phyloP scores from a whole-genome alignment of 2,113 vertebrate species.

The Nannospalax galili region DNA sequence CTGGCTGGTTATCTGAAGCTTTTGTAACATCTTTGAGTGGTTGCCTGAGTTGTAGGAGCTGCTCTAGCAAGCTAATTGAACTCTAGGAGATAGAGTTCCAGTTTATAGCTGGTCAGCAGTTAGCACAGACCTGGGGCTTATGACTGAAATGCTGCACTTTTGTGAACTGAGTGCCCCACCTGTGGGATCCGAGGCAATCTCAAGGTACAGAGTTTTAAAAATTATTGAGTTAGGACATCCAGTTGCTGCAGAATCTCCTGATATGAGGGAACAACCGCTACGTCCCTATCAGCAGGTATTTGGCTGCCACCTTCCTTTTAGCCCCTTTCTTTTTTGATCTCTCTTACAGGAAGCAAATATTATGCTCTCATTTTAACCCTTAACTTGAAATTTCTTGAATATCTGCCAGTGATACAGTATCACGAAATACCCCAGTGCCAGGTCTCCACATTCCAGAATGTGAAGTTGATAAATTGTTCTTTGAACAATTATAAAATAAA shows the following conservation, averaged over 20 bases:
- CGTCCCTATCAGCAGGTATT: not conserved
- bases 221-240: not conserved
- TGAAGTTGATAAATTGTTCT: not conserved
- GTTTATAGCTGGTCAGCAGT: not conserved
- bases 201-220: not conserved
- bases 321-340: not conserved
- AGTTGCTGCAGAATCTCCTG: not conserved
- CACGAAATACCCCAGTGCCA: not conserved
- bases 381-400: not conserved
- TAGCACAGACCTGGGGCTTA: not conserved
- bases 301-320: not conserved
- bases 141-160: not conserved
- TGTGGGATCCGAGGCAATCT: not conserved
- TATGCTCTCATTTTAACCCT: not conserved
- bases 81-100: no score
- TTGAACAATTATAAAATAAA: not conserved
- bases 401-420: not conserved
- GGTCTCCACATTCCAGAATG: not conserved
- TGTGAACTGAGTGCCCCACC: not conserved
- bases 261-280: not conserved
- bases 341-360: not conserved
- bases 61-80: no score
- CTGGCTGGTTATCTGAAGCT: not conserved
- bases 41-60: not conserved
- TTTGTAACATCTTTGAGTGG: not conserved